Conservation (phyloP, 2,113 vertebrate species). For the Oreochromis tanganicae region DNA sequence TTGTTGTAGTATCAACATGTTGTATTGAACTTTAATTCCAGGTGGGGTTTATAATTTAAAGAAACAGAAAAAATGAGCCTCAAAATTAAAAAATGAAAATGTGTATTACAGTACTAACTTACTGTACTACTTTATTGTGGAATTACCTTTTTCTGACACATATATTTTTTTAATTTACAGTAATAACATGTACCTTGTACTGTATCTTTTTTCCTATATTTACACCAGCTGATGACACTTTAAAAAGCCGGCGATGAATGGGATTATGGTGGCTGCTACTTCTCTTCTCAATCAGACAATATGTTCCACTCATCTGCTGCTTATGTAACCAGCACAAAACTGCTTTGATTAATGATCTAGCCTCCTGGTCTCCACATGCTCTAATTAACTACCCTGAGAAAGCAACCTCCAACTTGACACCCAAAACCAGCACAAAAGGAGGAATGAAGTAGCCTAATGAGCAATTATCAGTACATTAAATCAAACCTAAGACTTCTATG, state of each 20-base stretch:
- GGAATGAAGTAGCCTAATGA: neutral
- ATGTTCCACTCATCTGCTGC: neutral
- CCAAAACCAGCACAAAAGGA: neutral
- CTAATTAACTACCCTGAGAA: slow-evolving; percentile 6
- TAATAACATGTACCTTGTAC: neutral
- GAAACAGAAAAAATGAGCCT: neutral
- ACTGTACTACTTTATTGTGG: neutral
- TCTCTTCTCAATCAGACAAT: neutral
- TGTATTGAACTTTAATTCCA: neutral
- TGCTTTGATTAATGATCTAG: slow-evolving; percentile 35
- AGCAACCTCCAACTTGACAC: neutral
- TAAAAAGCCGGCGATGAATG: neutral
- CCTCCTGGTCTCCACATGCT: neutral
- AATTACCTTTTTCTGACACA: neutral
- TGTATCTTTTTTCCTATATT: neutral
- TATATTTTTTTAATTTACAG: neutral
- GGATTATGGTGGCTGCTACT: neutral
- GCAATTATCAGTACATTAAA: neutral
- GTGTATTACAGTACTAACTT: neutral
- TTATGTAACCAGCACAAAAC: neutral
- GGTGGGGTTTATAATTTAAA: neutral
- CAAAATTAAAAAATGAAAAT: neutral
- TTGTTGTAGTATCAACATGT: neutral
- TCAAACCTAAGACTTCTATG: neutral
- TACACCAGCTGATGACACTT: neutral